Base-by-base conservation (phyloP, 2,888 invertebrate species). In the Venusia cambrica region DNA sequence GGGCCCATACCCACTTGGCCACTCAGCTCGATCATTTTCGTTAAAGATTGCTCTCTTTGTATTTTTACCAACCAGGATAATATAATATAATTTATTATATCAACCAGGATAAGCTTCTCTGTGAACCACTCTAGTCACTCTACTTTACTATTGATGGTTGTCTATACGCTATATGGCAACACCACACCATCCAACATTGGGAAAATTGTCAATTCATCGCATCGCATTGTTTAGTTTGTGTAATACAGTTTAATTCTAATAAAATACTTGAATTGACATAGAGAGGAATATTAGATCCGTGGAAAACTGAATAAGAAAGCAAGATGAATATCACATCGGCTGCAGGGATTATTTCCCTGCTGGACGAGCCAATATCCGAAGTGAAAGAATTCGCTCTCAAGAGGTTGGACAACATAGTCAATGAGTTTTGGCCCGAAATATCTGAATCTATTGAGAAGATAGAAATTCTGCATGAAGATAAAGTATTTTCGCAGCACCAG, bases 341-440 rank as follows among this genome's bases (percentile, higher is more conserved):
- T 7, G 97, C 97, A 69, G 98, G 98, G 74, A 96, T 98, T 52
- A 95, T 98, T 69, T 96, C 98, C 84, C 92, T 98, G 61, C 89
- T 98, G 54, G 97, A 98, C 76, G 98, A 98, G 80, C 94, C 96
- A 29, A 94, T 96, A 89, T 91, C 95, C 5, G 97, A 98, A 79
- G 89, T 98, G 38, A 97, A 98, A 84, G 92, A 95, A 11, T 98
- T 97, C 73, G 98, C 98, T 6, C 80, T 99, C 58, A 94, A 94
- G 65, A 97, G 97, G 71, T 88, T 99, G 58, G 95, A 98, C 80
- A 90, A 92, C 65, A 96, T 99, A 61, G 98, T 98, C 1, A 97
- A 98, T 75, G 96, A 97, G 72, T 99, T 99, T 85, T 99, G 98
- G 98, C 97, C 98, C 4, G 98, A 99, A 88, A 98, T 99, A 57